Conservation (phyloP, 1,140 invertebrate genomes). For the Battus philenor region DNA sequence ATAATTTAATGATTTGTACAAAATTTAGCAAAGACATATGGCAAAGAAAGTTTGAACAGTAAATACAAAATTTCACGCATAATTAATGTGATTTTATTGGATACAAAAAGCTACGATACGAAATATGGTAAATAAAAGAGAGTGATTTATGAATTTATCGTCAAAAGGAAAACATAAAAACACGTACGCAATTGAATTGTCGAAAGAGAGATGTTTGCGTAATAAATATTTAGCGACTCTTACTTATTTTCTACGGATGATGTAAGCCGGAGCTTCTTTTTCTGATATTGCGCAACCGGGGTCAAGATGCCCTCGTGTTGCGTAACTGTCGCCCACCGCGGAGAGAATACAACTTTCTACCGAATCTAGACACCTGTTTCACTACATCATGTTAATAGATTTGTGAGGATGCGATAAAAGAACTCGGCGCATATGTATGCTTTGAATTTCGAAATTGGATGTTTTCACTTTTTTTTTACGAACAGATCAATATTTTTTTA, state of each 20-base stretch:
- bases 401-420: slow-evolving; percentile 19
- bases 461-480: slow-evolving; percentile 7
- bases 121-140: too few relatives aligned
- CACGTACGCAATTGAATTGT: slow-evolving; percentile 53
- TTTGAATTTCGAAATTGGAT: slow-evolving; percentile 19
- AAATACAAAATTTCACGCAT: too few relatives aligned
- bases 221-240: slow-evolving; percentile 62
- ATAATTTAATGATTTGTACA: too few relatives aligned
- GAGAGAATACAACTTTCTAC: slow-evolving; percentile 67
- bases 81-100: too few relatives aligned
- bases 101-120: too few relatives aligned
- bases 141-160: too few relatives aligned
- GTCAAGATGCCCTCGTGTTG: slow-evolving; percentile 49
- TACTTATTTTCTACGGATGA: slow-evolving; percentile 56
- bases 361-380: slow-evolving; percentile 40
- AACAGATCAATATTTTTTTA: slow-evolving; percentile 6
- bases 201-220: slow-evolving; percentile 46
- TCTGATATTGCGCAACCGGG: slow-evolving; percentile 56
- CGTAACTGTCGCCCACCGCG: slow-evolving; percentile 42
- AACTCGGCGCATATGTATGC: slow-evolving; percentile 8
- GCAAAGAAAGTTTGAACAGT: too few relatives aligned
- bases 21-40: too few relatives aligned
- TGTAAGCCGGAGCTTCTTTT: slow-evolving; percentile 51
- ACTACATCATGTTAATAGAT: slow-evolving; percentile 27
- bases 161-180: slow-evolving; percentile 49